phyloP scores from a whole-genome alignment of 1,140 invertebrate species.

The Drosophila albomicans region DNA sequence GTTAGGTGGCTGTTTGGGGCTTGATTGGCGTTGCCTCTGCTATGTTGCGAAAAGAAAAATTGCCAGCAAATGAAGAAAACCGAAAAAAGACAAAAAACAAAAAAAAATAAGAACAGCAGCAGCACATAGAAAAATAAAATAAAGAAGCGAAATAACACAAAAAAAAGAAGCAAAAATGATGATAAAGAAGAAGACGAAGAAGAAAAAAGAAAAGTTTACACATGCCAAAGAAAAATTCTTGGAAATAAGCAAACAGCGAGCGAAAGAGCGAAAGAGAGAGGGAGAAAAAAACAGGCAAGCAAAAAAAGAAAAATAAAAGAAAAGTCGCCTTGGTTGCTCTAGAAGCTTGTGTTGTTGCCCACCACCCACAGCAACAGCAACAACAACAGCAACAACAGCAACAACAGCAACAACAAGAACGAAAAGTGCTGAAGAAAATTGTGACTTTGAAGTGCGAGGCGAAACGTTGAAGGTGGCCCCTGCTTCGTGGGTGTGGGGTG shows the following conservation, averaged over 20 bases:
- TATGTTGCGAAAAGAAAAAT: constrained; percentile 67
- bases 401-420: constrained; percentile 30
- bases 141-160: too few species aligned
- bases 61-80: constrained; percentile 73
- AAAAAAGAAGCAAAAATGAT: too few species aligned
- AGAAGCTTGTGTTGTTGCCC: constrained; percentile 1
- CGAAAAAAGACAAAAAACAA: constrained; percentile 46
- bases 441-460: constrained; percentile 74
- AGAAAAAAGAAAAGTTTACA: constrained; percentile 2
- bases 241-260: constrained; percentile 23
- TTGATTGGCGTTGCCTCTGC: constrained; percentile 63
- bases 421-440: constrained; percentile 52
- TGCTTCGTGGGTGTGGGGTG: constrained; percentile 1
- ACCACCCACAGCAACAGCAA: constrained; percentile 4
- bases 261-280: not conserved
- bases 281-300: constrained; percentile 1
- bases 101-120: constrained; percentile 32
- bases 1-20: constrained; percentile 29
- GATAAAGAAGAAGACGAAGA: not conserved
- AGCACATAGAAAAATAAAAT: constrained; percentile 6
- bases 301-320: constrained; percentile 9
- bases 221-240: constrained; percentile 43
- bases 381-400: constrained; percentile 7
- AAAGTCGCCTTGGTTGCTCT: constrained; percentile 32
- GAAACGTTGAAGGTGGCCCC: constrained; percentile 51